Base-by-base conservation (phyloP, 1,140 invertebrate species). In the Panulirus ornatus region DNA sequence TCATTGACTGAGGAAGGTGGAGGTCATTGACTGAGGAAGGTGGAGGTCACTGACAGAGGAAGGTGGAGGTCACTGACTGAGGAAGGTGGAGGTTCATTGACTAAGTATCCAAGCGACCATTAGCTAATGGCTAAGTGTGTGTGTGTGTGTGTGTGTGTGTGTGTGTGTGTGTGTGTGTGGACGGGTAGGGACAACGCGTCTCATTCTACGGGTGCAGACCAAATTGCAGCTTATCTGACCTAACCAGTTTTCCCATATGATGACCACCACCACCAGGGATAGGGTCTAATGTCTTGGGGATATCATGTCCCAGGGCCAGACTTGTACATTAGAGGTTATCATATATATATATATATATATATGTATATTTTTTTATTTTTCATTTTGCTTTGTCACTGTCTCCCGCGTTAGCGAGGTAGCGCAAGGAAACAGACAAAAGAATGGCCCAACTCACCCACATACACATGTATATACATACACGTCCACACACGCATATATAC, bases 91-190 rank as follows among this genome's bases (percentile, higher is more conserved):
- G 51, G 22, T 11, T 22, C 51, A 11, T 58, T 58, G 22, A 58
- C 51, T 11, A 11, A 22, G 51, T 58, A 11, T 11, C 51, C 51
- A 11, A 11, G 11, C 51, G 51, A n/a, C n/a, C n/a, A n/a, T n/a
- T n/a, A n/a, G n/a, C n/a, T n/a, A n/a, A n/a, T n/a, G n/a, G n/a
- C n/a, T 58, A 22, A 11, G 51, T 58, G 51, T 58, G 51, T 58
- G 51, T 58, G 51, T 58, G 51, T 58, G 51, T 58, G 51, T 58
- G 51, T 58, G 51, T 58, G 51, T 58, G 51, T 58, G 51, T 58
- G 51, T 58, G 51, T 58, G 51, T 58, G 51, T 58, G 51, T 58
- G 51, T 58, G 51, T 58, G 51, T 22, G 51, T 58, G 51, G 11
- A 58, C 11, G 51, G 22, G 51, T 22, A 11, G 51, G 11, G 51